Percentiles rank a stretch among this genome's conserved stretches.
phyloP scores from a whole-genome alignment of 2,888 invertebrate genomes.

The Coleophora deauratella region DNA sequence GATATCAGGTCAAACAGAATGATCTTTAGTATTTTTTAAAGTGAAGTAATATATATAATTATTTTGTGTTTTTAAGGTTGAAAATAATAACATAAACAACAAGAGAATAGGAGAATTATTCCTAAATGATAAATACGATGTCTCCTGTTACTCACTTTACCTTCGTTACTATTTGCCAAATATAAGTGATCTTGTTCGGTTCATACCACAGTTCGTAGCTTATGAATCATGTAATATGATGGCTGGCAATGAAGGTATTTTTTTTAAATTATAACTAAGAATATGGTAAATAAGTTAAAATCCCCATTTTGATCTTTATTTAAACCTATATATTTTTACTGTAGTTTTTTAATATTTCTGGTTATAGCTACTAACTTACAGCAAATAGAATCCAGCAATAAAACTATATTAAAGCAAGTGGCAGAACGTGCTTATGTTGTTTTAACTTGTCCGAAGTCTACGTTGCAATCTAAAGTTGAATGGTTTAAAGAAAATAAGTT shows the following conservation, averaged over 20 bases:
- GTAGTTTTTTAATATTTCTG: too few species aligned
- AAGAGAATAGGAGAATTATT: conserved; percentile 7
- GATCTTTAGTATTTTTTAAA: too few species aligned
- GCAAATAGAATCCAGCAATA: conserved; percentile 10
- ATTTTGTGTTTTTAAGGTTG: neutral
- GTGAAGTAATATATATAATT: too few species aligned
- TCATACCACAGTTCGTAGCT: conserved; percentile 64
- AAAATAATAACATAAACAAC: neutral
- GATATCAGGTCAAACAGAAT: too few species aligned
- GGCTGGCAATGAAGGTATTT: neutral
- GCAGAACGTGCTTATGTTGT: conserved; percentile 69
- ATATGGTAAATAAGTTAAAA: too few species aligned
- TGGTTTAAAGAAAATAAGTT: conserved; percentile 71
- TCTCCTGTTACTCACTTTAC: conserved; percentile 56
- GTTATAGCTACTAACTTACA: too few species aligned
- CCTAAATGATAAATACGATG: conserved; percentile 27
- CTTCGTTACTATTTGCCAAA: conserved; percentile 52
- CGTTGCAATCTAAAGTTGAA: conserved; percentile 55
- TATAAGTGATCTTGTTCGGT: conserved; percentile 53
- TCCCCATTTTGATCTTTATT: too few species aligned
- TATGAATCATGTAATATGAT: conserved; percentile 40
- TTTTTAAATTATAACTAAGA: too few species aligned
- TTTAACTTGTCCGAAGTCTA: conserved; percentile 71
- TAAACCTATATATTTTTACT: too few species aligned
- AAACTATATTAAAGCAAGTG: conserved; percentile 39